Conservation (phyloP, 2,113 vertebrate species). For the Emydura subglobosa region DNA sequence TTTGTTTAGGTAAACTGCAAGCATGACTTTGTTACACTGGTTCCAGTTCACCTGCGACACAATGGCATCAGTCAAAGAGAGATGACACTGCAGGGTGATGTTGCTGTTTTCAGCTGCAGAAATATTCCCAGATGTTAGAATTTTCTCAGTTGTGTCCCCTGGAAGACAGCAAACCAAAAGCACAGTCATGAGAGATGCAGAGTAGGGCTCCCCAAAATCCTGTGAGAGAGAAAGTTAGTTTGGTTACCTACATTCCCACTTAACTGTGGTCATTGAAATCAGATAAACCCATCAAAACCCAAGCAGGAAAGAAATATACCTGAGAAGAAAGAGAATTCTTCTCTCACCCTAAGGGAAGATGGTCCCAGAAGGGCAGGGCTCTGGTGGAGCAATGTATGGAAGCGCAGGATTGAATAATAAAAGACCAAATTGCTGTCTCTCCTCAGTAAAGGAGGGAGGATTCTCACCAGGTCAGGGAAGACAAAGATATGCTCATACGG, state of each 20-base stretch:
- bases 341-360: not conserved
- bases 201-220: not conserved
- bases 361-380: not conserved
- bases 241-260: not conserved
- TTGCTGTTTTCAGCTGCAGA: slow-evolving; percentile 46
- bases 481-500: not conserved
- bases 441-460: not conserved
- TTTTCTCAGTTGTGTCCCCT: not conserved
- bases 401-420: not conserved
- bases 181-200: not conserved
- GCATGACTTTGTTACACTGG: not conserved
- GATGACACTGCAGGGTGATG: slow-evolving; percentile 51
- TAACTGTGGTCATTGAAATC: not conserved
- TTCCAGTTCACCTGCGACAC: slow-evolving; percentile 70
- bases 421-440: accelerated
- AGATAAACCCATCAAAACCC: not conserved
- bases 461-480: not conserved
- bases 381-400: not conserved
- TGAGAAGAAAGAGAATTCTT: not conserved
- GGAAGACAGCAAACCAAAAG: not conserved
- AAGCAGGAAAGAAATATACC: not conserved
- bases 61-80: not conserved
- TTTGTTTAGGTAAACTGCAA: not conserved
- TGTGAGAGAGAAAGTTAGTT: not conserved
- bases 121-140: slow-evolving; percentile 17